These are phyloP conservation scores for Podargus strigoides DNA, from an alignment of 2,797 vertebrate genomes.

Conservation along the genomic window DNA sequence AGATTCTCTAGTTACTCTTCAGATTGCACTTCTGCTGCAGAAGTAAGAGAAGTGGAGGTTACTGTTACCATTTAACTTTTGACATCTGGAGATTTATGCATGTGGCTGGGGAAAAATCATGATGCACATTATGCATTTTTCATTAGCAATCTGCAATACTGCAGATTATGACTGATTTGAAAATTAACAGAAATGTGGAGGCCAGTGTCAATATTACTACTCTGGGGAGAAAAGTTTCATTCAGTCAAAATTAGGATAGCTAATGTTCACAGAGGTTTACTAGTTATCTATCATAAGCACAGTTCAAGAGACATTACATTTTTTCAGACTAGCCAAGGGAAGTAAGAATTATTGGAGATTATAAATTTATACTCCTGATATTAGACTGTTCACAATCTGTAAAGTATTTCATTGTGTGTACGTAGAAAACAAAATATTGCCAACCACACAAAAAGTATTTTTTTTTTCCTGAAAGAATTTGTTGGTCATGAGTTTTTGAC, in stretches of 20 bases:
- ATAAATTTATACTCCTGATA: background rate
- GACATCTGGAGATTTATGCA: background rate
- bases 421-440: background rate
- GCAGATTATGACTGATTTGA: background rate
- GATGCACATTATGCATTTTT: background rate
- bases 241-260: background rate
- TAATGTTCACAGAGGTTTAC: background rate
- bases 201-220: background rate
- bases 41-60: background rate
- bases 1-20: background rate
- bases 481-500: background rate
- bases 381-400: background rate
- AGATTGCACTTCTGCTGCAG: background rate
- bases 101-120: background rate
- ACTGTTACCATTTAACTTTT: background rate
- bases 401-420: background rate
- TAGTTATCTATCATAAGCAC: background rate
- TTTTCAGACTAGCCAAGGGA: background rate
- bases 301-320: background rate
- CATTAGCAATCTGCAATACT: background rate
- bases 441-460: background rate
- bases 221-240: background rate
- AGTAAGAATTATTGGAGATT: background rate
- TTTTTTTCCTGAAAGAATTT: background rate
- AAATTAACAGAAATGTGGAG: background rate